Base-by-base conservation (phyloP, 2,888 invertebrate species). In the Pinctada fucata region DNA sequence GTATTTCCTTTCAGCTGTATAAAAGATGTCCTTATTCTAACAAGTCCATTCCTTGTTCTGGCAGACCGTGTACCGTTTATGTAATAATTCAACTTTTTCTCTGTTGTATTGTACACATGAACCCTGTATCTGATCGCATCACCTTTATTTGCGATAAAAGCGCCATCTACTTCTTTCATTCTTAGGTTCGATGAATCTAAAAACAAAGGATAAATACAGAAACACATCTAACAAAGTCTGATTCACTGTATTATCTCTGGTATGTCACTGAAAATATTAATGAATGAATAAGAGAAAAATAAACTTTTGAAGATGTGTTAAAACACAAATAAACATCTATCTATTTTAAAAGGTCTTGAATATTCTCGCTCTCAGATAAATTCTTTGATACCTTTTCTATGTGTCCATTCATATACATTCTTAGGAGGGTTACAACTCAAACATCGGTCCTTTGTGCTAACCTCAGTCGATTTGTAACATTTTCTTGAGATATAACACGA, bases 401-500 rank as follows among this genome's bases (percentile, higher is more conserved):
- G 6, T n/a, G 78, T 68, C 79, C 75, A 75, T 47, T 72, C 6
- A 49, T 67, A 47, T 72, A 31, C 68, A 67, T 49, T 72, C n/a
- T 67, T 52, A 3, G 31, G 13, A 47, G 69, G 16, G 3, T 68
- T 6, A 74, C 86, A 86, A 74, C 82, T 79, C 8, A 78, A 72
- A 71, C 86, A 86, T 8, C 5, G 50, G 79, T 84, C 79, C 45
- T 73, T 50, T 8, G 82, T 79, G 47, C 81, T 83, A 6, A 64
- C 49, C 48, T 75, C 72, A 5, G 49, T 13, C n/a, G 67, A 31
- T 8, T 31, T 73, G 64, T 81, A 83, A 58, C 86, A 86, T 16
- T 74, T 75, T 10, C 77, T 75, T 52, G 79, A 72, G 13, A 86
- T 84, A 78, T 80, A 83, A 75, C 86, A 86, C 2, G 82, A 67